phyloP scores from a whole-genome alignment of 2,113 vertebrate species.

The Eubucco bourcierii region DNA sequence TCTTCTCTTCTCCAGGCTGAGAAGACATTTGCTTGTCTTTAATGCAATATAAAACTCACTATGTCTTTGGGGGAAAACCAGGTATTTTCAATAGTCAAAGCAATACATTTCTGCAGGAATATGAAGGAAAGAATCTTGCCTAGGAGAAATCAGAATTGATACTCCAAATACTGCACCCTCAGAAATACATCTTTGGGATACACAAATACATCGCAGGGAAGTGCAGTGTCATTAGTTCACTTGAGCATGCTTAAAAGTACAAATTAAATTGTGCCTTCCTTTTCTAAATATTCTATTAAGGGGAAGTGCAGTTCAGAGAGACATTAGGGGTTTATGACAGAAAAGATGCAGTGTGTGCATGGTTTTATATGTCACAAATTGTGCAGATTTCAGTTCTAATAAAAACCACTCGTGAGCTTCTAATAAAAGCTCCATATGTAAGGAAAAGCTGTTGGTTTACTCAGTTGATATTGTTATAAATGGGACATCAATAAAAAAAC shows the following conservation, averaged over 20 bases:
- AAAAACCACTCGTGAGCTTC: slow-evolving; percentile 11
- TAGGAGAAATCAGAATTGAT: no score
- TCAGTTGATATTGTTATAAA: neutral
- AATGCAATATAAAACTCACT: neutral
- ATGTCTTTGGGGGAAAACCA: neutral
- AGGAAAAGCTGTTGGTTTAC: neutral
- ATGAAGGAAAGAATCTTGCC: neutral
- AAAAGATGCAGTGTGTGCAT: neutral
- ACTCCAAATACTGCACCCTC: neutral
- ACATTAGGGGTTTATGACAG: neutral
- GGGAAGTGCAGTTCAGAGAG: neutral
- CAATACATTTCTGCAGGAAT: neutral
- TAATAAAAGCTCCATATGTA: slow-evolving; percentile 31
- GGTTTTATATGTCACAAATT: neutral
- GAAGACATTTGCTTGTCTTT: neutral
- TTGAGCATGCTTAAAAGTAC: neutral
- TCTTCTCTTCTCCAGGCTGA: no score
- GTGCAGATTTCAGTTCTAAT: neutral
- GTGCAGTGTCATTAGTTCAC: neutral
- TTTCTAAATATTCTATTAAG: neutral
- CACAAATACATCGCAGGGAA: neutral
- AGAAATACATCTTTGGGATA: neutral
- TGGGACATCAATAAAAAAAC: neutral
- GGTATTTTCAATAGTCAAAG: neutral
- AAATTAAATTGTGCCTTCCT: neutral